Base-by-base conservation (phyloP, 2,888 invertebrate species). In the Drosophila limbata region DNA sequence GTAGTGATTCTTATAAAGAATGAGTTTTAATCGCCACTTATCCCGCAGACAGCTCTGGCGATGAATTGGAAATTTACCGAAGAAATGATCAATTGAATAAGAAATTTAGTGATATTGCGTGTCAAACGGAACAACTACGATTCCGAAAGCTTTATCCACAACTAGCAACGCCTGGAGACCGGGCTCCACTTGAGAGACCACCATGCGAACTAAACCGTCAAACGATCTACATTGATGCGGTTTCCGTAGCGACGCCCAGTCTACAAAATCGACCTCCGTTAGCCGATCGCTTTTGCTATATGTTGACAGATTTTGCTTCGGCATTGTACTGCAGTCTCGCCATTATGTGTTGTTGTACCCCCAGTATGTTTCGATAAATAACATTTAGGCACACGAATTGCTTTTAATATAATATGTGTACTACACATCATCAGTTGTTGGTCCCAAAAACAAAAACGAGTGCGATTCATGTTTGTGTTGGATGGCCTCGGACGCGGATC, bases 341-440 rank as follows among this genome's bases (percentile, higher is more conserved):
- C 61, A 78, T 85, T 5, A 85, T 85, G 88, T 85, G 85, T 63
- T 85, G 85, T 63, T 85, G 88, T 81, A 73, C 81, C 15, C 86
- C 88, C 17, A 87, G 67, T 67, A 73, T 84, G 82, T 80, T 84
- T 73, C 80, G 84, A 78, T 84, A 55, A 65, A 62, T 48, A 45
- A 33, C 10, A 17, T 42, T 52, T 52, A 37, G 11, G 28, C 37
- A 61, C 31, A 48, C 47, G n/a, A 8, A 33, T n/a, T 25, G 33
- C 15, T 55, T 67, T 53, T 40, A 70, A 57, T 69, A 61, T 35
- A 42, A 21, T 48, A 28, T 25, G 25, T 25, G 5, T 25, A 25
- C 44, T 19, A 47, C 15, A 55, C 39, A 42, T 10, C 13, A 17
- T n/a, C 17, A 17, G 47, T 28, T n/a, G 35, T 25, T 8, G 11